phyloP scores from a whole-genome alignment of 92 coral and sea anemone genomes.

The Scolanthus callimorphus region DNA sequence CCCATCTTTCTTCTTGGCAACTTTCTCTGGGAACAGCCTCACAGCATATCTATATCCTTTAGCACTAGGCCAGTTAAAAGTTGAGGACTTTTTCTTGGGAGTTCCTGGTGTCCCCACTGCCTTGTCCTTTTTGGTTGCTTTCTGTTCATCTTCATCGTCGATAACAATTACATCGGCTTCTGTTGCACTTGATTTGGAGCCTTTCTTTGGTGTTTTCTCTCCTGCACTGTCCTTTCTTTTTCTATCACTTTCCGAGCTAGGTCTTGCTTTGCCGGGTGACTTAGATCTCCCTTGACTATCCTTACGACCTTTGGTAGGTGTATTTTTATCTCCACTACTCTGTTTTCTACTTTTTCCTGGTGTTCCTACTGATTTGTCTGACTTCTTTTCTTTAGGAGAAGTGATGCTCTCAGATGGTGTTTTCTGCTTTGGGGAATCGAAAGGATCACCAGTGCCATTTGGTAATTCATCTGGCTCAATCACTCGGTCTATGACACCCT shows the following conservation, averaged over 20 bases:
- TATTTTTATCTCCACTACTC: conserved; percentile 34
- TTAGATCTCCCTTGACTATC: conserved; percentile 9
- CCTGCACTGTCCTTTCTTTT: conserved; percentile 51
- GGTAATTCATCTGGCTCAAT: conserved; percentile 62
- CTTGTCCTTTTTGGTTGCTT: conserved; percentile 15
- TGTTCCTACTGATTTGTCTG: conserved; percentile 25
- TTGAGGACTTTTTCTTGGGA: conserved; percentile 29
- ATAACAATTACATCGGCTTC: conserved; percentile 58
- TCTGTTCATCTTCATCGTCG: conserved; percentile 47
- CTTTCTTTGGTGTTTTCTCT: conserved; percentile 34
- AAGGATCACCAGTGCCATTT: conserved; percentile 14
- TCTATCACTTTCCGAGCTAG: conserved; percentile 14
- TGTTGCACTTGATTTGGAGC: conserved; percentile 26
- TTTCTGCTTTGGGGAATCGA: conserved; percentile 30
- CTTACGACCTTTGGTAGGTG: conserved; percentile 13
- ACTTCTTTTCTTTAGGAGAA: conserved; percentile 32
- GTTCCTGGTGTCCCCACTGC: conserved; percentile 10
- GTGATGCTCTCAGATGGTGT: conserved; percentile 7
- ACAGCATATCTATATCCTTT: conserved; percentile 73
- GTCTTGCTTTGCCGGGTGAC: conserved; percentile 23
- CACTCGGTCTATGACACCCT: conserved; percentile 71
- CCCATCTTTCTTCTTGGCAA: conserved; percentile 50
- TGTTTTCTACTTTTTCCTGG: conserved; percentile 8
- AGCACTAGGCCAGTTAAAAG: conserved; percentile 87
- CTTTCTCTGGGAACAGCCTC: conserved; percentile 56